Percentiles rank a stretch among this genome's conserved stretches.
Conservation (phyloP, 2,113 vertebrate species). For the Bettongia penicillata region DNA sequence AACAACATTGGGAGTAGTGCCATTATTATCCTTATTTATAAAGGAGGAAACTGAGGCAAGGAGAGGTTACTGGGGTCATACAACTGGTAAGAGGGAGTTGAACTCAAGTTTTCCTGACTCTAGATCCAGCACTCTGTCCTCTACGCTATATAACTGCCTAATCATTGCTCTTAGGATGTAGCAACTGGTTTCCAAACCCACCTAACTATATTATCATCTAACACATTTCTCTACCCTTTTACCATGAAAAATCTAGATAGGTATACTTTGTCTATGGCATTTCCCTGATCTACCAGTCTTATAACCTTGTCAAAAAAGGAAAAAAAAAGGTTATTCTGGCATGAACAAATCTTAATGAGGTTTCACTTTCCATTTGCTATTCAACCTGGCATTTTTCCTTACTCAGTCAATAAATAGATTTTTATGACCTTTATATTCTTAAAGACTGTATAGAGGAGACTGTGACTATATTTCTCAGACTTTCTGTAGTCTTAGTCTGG, state of each 20-base stretch:
- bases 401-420: neutral
- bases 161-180: neutral
- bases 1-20: neutral
- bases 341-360: neutral
- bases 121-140: neutral
- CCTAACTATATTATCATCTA: neutral
- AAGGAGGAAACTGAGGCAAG: neutral
- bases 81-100: neutral
- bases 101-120: neutral
- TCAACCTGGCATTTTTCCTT: neutral
- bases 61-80: neutral
- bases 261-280: neutral
- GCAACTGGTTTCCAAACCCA: neutral
- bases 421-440: neutral
- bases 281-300: neutral
- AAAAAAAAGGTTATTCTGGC: neutral
- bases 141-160: neutral
- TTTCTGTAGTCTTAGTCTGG: neutral
- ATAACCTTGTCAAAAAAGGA: neutral
- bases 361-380: neutral
- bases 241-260: neutral
- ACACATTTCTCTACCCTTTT: neutral
- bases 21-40: neutral
- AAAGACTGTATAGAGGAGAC: neutral
- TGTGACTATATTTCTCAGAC: neutral